Evolutionary conservation across 2,888 invertebrate species (phyloP), one percentile per base, ranked within the genome.

Genomic region (Alentia gelatinosa): DNA sequence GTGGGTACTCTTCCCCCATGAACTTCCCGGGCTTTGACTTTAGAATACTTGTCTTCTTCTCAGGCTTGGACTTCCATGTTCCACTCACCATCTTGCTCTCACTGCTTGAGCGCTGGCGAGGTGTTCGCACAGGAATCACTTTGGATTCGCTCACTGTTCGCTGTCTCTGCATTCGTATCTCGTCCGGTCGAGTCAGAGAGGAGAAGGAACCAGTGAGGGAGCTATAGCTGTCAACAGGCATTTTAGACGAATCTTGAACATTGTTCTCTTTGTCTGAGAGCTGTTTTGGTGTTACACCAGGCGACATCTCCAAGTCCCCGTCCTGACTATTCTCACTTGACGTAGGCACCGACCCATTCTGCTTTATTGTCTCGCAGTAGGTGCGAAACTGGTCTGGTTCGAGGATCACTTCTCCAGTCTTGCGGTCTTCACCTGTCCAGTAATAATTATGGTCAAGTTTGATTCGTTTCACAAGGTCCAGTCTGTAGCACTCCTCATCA

Each of bases 401-500:
- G 7, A 89, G 12, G n/a, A 56, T 89, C n/a, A 63, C 89, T 35
- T 50, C 56, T 35, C 50, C 50, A 5, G 35, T 33, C 47, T 86
- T 86, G 15, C 86, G 42, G 30, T 86, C 86, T 1, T 86, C 86
- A 12, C 86, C 86, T 5, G 86, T 86, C 91, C 90, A 91, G n/a
- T 40, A 79, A 39, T 92, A 92, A 35, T 90, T 91, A 88, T 92
- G 92, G 50, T 92, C 92, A 37, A 92, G 75, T 50, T 86, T 56
- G 63, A 92, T 91, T 5, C 90, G 79, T 47, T 92, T 92, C 9
- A 89, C 83, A 23, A 90, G 23, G 23, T 91, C 92, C 39, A 40
- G 39, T 3, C 89, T 26, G 12, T 42, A 56, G 23, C 68, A 74
- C 9, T 90, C 91, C 56, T 75, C 90, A 42, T 75, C 74, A 75